These are phyloP conservation scores for Triplophysa bombifrons DNA, from an alignment of 2,797 vertebrate genomes.

Conservation along the genomic window DNA sequence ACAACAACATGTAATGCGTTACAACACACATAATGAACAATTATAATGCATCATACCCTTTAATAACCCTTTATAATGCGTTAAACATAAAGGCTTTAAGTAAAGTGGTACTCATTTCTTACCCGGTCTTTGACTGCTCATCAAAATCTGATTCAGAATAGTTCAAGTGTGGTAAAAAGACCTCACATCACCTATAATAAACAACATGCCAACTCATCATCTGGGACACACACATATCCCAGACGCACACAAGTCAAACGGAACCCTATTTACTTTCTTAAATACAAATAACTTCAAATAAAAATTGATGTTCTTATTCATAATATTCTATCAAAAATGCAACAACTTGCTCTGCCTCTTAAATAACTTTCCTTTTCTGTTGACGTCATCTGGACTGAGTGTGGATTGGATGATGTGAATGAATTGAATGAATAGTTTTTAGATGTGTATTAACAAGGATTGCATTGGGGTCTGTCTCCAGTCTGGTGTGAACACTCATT, in stretches of 20 bases:
- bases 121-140: conserved; percentile 15
- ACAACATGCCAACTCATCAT: neutral
- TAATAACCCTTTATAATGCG: too few relatives aligned
- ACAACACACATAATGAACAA: too few relatives aligned
- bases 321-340: neutral
- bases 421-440: neutral
- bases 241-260: neutral
- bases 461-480: neutral
- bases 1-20: too few relatives aligned
- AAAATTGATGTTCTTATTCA: neutral
- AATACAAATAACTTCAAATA: neutral
- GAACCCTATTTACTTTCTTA: neutral
- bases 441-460: neutral
- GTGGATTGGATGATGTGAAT: neutral
- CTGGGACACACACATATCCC: neutral
- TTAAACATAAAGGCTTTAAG: too few relatives aligned
- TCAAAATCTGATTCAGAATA: neutral
- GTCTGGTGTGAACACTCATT: neutral
- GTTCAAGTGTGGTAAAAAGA: too few relatives aligned
- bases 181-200: neutral
- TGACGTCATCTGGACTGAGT: neutral
- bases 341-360: neutral
- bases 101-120: too few relatives aligned
- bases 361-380: neutral
- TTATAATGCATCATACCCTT: too few relatives aligned